phyloP scores from a whole-genome alignment of 2,113 vertebrate genomes.

The Leuciscus idus region DNA sequence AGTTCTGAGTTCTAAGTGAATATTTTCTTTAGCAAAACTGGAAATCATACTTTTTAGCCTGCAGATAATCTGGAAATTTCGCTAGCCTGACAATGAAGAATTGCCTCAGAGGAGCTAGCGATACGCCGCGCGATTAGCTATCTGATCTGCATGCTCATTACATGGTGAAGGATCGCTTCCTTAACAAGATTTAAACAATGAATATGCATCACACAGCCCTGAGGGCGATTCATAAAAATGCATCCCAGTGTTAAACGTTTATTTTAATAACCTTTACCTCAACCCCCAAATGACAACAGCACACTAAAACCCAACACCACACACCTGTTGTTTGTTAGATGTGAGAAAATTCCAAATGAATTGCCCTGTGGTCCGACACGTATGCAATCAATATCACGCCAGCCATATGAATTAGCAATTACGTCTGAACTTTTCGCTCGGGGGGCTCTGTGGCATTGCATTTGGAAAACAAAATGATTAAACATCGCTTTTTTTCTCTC shows the following conservation, averaged over 20 bases:
- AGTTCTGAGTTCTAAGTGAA: too few species aligned
- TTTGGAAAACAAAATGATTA: slow-evolving; percentile 50
- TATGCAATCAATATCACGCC: slow-evolving; percentile 62
- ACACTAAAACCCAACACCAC: slow-evolving; percentile 47
- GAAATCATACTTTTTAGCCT: background rate
- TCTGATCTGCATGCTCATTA: slow-evolving; percentile 56
- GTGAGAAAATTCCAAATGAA: slow-evolving; percentile 56
- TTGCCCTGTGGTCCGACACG: slow-evolving; percentile 44
- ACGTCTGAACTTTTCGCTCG: slow-evolving; percentile 60
- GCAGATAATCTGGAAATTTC: slow-evolving; percentile 20
- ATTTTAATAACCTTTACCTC: slow-evolving; percentile 55
- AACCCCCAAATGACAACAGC: slow-evolving; percentile 7
- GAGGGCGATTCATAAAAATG: slow-evolving; percentile 58
- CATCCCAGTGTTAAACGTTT: slow-evolving; percentile 49
- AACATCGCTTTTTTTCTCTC: slow-evolving; percentile 31
- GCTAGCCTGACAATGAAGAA: slow-evolving; percentile 55
- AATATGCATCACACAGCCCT: slow-evolving; percentile 56
- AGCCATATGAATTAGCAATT: slow-evolving; percentile 65
- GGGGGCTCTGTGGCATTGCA: slow-evolving; percentile 25
- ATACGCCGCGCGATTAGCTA: slow-evolving; percentile 56
- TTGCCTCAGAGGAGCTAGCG: slow-evolving; percentile 38
- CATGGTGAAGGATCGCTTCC: slow-evolving; percentile 51
- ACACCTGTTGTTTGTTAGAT: slow-evolving; percentile 66
- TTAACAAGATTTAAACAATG: slow-evolving; percentile 60
- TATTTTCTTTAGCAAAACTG: background rate